Conservation (phyloP, 2,888 invertebrate genomes). For the Drosophila paucipuncta region DNA sequence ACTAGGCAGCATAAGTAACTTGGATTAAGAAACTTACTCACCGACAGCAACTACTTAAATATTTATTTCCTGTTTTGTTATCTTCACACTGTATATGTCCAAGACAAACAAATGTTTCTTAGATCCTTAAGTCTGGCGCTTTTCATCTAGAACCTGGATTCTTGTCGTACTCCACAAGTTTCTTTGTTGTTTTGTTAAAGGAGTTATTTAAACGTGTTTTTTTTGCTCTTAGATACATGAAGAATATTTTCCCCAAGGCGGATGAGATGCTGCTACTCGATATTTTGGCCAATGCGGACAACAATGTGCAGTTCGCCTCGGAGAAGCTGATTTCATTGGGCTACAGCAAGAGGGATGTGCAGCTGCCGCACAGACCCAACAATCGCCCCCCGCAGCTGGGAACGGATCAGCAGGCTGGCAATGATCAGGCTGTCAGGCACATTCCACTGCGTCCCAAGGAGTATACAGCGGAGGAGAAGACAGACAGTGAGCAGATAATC, state of each 20-base stretch:
- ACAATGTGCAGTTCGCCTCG: slow-evolving; percentile 95
- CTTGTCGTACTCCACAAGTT: background rate
- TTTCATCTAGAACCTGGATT: slow-evolving; percentile 10
- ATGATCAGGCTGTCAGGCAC: slow-evolving; percentile 62
- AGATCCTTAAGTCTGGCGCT: background rate
- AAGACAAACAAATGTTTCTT: background rate
- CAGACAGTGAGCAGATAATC: slow-evolving; percentile 86
- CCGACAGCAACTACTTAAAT: background rate
- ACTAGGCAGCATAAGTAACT: background rate
- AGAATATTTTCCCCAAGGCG: slow-evolving; percentile 95
- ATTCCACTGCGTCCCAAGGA: slow-evolving; percentile 87
- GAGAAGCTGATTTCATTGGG: slow-evolving; percentile 93
- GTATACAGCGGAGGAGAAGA: slow-evolving; percentile 90
- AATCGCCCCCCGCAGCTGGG: slow-evolving; percentile 84
- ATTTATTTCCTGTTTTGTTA: background rate
- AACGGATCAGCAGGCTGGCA: slow-evolving; percentile 62
- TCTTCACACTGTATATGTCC: background rate
- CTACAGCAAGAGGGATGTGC: slow-evolving; percentile 91
- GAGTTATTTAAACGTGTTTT: background rate
- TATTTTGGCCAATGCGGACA: slow-evolving; percentile 93
- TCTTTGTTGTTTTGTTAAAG: background rate
- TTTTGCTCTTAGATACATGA: slow-evolving; percentile 90
- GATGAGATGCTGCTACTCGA: slow-evolving; percentile 95
- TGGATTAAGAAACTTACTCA: background rate
- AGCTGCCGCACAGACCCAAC: slow-evolving; percentile 87